A percentile compares a stretch with the other conserved stretches of the same genome.
phyloP scores from a whole-genome alignment of 2,888 invertebrate genomes.

The Tipula vernalis region DNA sequence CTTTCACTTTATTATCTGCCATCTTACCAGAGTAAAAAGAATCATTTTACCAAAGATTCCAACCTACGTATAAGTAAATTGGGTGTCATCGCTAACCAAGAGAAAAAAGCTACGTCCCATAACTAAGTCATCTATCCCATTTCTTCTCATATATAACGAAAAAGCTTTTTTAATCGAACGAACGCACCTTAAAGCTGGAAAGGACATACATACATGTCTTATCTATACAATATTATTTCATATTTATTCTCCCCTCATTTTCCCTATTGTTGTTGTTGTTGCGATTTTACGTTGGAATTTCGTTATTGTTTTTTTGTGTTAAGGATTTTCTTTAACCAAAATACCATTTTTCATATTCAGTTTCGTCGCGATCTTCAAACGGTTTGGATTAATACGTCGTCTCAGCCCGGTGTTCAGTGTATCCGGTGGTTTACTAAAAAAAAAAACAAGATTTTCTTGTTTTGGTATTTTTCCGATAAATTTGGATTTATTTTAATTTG shows the following conservation, averaged over 20 bases:
- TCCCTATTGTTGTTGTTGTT: not conserved
- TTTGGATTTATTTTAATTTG: not conserved
- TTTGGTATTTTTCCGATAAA: not conserved
- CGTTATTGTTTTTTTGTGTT: not conserved
- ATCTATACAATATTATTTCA: not conserved
- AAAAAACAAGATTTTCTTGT: not conserved
- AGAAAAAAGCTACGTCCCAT: too few relatives aligned
- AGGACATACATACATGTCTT: not conserved
- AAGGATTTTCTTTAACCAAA: not conserved
- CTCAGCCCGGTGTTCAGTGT: not conserved
- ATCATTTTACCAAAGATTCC: not conserved
- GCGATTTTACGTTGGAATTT: not conserved
- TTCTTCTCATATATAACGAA: not conserved
- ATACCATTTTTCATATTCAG: not conserved
- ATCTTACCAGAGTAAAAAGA: not conserved
- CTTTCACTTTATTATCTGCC: not conserved
- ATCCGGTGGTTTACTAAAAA: not conserved
- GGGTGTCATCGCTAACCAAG: not conserved
- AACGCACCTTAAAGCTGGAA: not conserved
- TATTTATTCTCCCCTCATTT: not conserved
- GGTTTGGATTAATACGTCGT: not conserved
- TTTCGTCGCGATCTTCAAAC: conserved; percentile 4
- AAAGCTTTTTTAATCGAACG: not conserved
- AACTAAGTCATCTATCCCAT: not conserved
- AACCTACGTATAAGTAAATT: too few relatives aligned